Conservation (phyloP, 2,797 vertebrate genomes). For the Astyanax mexicanus region DNA sequence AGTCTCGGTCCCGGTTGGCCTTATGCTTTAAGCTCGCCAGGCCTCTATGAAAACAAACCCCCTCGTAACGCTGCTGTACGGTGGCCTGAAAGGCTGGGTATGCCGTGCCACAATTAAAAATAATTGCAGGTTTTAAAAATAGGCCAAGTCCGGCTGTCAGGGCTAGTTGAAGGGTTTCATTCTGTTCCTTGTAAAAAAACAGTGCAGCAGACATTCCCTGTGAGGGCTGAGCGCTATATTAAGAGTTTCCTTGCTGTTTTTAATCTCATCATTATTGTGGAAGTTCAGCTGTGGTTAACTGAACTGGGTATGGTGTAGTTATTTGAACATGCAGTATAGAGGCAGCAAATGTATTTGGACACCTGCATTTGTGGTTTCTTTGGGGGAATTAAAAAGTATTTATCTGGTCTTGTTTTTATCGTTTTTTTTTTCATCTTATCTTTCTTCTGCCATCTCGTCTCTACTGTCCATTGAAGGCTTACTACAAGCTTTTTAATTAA, state of each 20-base stretch:
- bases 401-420: too few relatives aligned
- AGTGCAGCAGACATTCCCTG: neutral
- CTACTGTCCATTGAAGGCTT: too few relatives aligned
- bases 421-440: too few relatives aligned
- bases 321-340: too few relatives aligned
- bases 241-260: neutral
- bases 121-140: slow-evolving; percentile 78
- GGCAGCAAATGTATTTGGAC: too few relatives aligned
- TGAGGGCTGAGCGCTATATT: neutral
- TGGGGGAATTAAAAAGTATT: too few relatives aligned
- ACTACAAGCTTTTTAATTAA: too few relatives aligned
- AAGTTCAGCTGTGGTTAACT: too few relatives aligned
- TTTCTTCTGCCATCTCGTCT: too few relatives aligned
- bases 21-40: slow-evolving; percentile 57
- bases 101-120: slow-evolving; percentile 77
- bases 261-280: neutral
- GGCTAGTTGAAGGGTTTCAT: neutral
- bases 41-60: slow-evolving; percentile 65
- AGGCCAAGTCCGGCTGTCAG: slow-evolving; percentile 43
- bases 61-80: slow-evolving; percentile 60
- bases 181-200: neutral
- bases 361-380: too few relatives aligned
- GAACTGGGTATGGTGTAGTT: too few relatives aligned
- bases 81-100: slow-evolving; percentile 59
- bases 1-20: slow-evolving; percentile 47